phyloP scores from a whole-genome alignment of 2,113 vertebrate species.

The Chloropsis cyanopogon region DNA sequence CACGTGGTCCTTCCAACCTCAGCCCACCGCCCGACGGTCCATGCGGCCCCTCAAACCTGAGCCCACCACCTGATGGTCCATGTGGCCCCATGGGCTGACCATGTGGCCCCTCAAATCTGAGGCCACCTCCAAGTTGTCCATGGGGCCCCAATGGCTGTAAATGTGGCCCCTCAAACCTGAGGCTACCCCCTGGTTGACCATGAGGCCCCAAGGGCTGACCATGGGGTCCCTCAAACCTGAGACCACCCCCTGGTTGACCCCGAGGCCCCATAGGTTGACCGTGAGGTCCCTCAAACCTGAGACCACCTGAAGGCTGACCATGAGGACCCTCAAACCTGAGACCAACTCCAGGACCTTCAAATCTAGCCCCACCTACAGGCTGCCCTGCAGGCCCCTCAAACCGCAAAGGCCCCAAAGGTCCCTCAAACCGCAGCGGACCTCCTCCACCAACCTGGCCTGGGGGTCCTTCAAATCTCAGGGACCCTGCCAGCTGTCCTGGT shows the following conservation, averaged over 20 bases:
- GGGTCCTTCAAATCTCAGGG: conserved; percentile 76
- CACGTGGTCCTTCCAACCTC: conserved; percentile 76
- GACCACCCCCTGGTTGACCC: conserved; percentile 74
- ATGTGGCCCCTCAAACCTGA: conserved; percentile 82
- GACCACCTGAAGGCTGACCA: conserved; percentile 77
- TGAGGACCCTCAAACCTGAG: conserved; percentile 80
- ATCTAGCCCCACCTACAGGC: conserved; percentile 75
- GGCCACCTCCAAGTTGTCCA: conserved; percentile 74
- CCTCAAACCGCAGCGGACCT: conserved; percentile 80
- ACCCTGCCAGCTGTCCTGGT: conserved; percentile 70
- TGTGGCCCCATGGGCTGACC: conserved; percentile 80
- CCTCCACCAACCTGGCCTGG: conserved; percentile 66
- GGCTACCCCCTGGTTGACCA: conserved; percentile 77
- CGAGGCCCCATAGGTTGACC: conserved; percentile 78
- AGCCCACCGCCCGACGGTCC: conserved; percentile 72
- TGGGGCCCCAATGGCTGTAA: conserved; percentile 77
- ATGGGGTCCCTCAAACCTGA: conserved; percentile 83
- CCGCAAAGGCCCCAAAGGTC: conserved; percentile 76
- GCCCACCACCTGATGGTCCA: conserved; percentile 70
- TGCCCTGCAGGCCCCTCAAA: conserved; percentile 80
- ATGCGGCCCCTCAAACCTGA: conserved; percentile 78
- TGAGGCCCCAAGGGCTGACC: conserved; percentile 78
- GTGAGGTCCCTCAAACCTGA: conserved; percentile 83
- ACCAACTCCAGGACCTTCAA: conserved; percentile 79
- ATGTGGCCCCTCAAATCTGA: conserved; percentile 79